These are phyloP conservation scores for Sander lucioperca DNA, from an alignment of 2,113 vertebrate species.

Conservation along the genomic window DNA sequence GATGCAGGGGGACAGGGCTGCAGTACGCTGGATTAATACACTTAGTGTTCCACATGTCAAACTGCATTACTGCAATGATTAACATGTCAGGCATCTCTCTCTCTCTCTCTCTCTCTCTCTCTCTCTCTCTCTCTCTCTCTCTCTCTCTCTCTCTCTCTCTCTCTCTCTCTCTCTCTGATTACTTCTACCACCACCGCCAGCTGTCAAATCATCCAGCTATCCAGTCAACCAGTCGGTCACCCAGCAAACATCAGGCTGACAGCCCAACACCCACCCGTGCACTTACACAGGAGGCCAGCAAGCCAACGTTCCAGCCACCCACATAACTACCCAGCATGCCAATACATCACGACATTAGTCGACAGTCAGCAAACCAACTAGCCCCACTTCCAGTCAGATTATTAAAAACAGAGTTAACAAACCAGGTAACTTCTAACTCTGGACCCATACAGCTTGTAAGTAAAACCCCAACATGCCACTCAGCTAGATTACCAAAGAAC, in stretches of 20 bases:
- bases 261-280: neutral
- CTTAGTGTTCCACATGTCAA: slow-evolving; percentile 55
- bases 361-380: neutral
- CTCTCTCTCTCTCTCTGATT: slow-evolving; percentile 18
- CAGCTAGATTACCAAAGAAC: neutral
- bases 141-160: neutral
- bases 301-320: neutral
- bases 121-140: neutral
- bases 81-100: slow-evolving; percentile 22
- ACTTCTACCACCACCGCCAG: slow-evolving; percentile 36
- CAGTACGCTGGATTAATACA: slow-evolving; percentile 61
- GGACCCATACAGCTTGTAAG: neutral
- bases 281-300: neutral
- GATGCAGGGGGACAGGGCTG: slow-evolving; percentile 59
- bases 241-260: slow-evolving; percentile 36
- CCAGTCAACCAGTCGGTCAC: slow-evolving; percentile 18
- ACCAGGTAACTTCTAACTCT: neutral
- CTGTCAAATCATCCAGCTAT: slow-evolving; percentile 17
- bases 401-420: neutral
- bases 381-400: neutral
- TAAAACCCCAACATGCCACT: neutral
- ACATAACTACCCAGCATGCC: neutral
- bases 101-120: neutral
- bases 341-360: neutral
- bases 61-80: slow-evolving; percentile 42